Conservation (phyloP, 2,797 vertebrate species). For the Melanotaenia boesemani region DNA sequence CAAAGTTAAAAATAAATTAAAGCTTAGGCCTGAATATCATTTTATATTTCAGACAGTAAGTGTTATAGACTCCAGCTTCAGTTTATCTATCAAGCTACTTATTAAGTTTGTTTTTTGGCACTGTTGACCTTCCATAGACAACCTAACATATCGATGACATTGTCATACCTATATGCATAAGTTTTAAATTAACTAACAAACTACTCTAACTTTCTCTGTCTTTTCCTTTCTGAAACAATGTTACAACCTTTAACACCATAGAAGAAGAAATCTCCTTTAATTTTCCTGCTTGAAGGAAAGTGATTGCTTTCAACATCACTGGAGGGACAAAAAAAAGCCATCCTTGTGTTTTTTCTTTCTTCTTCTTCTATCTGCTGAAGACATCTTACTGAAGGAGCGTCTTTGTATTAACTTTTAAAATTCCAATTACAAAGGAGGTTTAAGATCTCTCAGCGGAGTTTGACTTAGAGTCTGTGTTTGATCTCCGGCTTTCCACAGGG, state of each 20-base stretch:
- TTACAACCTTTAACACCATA: constrained; percentile 17
- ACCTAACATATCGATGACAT: neutral
- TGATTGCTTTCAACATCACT: constrained; percentile 57
- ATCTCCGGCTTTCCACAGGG: constrained; percentile 90
- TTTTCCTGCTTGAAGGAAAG: constrained; percentile 43
- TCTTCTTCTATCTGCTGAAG: constrained; percentile 83
- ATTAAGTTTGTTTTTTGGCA: neutral
- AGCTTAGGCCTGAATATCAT: too few relatives aligned
- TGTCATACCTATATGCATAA: neutral
- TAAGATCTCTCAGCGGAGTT: constrained; percentile 91
- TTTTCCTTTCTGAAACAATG: neutral
- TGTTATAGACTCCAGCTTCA: too few relatives aligned
- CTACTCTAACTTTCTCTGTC: constrained; percentile 5
- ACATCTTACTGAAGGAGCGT: constrained; percentile 87
- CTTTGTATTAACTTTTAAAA: constrained; percentile 93
- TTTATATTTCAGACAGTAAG: too few relatives aligned
- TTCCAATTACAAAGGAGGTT: constrained; percentile 94
- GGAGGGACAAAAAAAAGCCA: constrained; percentile 79
- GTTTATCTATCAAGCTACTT: neutral
- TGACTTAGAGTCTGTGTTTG: constrained; percentile 92
- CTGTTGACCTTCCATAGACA: neutral
- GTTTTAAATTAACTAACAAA: neutral
- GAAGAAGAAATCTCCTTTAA: constrained; percentile 28
- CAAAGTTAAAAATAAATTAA: too few relatives aligned
- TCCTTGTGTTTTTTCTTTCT: constrained; percentile 85